Conservation (phyloP, 2,797 vertebrate genomes). For the Argyrosomus regius region DNA sequence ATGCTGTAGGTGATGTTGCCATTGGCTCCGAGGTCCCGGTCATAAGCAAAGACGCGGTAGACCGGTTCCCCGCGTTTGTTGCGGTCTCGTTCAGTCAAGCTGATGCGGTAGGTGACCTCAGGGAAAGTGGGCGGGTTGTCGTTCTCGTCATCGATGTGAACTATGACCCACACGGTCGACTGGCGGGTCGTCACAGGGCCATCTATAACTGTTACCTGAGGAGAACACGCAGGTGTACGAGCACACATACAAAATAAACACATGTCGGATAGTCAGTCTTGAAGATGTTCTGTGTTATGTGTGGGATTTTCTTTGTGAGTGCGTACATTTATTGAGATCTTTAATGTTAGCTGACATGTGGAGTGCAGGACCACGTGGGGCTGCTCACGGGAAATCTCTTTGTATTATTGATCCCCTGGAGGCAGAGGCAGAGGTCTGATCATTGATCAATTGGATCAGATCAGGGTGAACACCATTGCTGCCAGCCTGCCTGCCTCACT, state of each 20-base stretch:
- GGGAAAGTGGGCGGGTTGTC: slow-evolving; percentile 96
- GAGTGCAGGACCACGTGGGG: slow-evolving; percentile 54
- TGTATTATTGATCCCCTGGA: slow-evolving; percentile 78
- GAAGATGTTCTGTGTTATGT: neutral
- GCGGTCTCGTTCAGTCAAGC: slow-evolving; percentile 91
- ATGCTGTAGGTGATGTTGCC: slow-evolving; percentile 97
- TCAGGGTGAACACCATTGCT: slow-evolving; percentile 70
- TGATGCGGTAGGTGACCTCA: slow-evolving; percentile 93
- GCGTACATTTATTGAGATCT: slow-evolving; percentile 35
- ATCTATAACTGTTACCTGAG: slow-evolving; percentile 93
- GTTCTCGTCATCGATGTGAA: slow-evolving; percentile 96
- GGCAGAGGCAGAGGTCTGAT: slow-evolving; percentile 79
- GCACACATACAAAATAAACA: neutral
- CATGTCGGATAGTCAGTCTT: neutral
- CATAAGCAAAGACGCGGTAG: slow-evolving; percentile 92
- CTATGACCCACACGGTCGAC: slow-evolving; percentile 92
- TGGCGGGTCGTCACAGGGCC: slow-evolving; percentile 89
- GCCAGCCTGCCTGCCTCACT: slow-evolving; percentile 68
- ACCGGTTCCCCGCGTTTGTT: slow-evolving; percentile 89
- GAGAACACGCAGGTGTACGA: neutral
- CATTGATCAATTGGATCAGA: slow-evolving; percentile 79
- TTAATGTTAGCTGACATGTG: slow-evolving; percentile 27
- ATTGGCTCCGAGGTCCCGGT: slow-evolving; percentile 93
- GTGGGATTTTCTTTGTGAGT: slow-evolving; percentile 1
- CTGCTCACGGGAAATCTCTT: slow-evolving; percentile 74